Evolutionary conservation across 2,888 invertebrate species (phyloP), one percentile per base, ranked within the genome.

Genomic region (Luperina nickerlii): DNA sequence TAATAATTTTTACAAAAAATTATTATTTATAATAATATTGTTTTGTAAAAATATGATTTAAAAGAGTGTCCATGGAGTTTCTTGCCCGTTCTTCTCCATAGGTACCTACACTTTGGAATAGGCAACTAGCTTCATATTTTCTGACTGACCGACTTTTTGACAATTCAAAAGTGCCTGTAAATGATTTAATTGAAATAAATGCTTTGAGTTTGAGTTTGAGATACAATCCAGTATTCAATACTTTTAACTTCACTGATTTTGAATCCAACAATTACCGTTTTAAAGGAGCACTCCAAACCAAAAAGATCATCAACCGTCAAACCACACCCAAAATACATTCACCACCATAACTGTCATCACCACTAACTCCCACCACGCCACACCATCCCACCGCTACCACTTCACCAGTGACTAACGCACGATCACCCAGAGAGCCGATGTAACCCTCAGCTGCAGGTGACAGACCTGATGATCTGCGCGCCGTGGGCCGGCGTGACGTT

Each of bases 381-480:
- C 73, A 60, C 74, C 71, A 18, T 45, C 76, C 42, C 82, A 88
- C 79, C 87, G 74, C 57, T 71, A n/a, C 80, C 87, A 80, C 87
- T 63, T 76, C 95, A 94, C 93, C 85, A 92, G 96, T 96, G 92
- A 95, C 96, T 96, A 96, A 96, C 94, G 91, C 92, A 93, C 93
- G 88, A 93, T 94, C 94, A 95, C 91, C 94, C 92, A 89, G 89
- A 82, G 92, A 89, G 80, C 91, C 89, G 82, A 87, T 83, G 93
- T 90, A 96, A 95, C 91, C 90, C 87, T 91, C 93, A 96, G 96
- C 96, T 97, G 88, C 97, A 98, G 96, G 97, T 98, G 85, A 98
- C 98, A 68, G 98, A 98, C 93, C 97, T 98, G 92, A 98, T 99
- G 98, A 98, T 98, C 66, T 99, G 98, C 94, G 98, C 98, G 0